Conservation (phyloP, 2,113 vertebrate genomes). For the Rhineura floridana region DNA sequence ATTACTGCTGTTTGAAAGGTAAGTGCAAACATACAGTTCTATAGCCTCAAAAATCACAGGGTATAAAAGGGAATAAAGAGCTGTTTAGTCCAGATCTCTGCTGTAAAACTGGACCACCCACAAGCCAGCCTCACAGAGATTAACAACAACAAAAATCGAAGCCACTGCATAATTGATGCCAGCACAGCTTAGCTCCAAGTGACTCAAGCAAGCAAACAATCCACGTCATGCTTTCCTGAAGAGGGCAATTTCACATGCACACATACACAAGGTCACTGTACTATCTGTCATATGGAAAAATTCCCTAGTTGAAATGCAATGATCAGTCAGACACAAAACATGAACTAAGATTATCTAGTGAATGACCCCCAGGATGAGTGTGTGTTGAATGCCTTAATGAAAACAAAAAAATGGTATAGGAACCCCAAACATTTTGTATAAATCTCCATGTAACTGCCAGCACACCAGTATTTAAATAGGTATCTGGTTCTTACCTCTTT, state of each 20-base stretch:
- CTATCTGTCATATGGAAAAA: neutral
- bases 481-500: neutral
- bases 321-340: neutral
- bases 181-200: neutral
- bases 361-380: neutral
- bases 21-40: neutral
- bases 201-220: neutral
- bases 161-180: neutral
- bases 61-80: neutral
- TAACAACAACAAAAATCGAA: neutral
- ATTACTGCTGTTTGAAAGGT: conserved; percentile 4
- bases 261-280: neutral
- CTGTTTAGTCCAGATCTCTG: neutral
- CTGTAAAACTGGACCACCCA: neutral
- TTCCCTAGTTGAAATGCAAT: neutral
- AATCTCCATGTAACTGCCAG: neutral
- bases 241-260: no score
- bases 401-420: neutral
- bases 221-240: neutral
- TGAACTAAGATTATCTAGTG: neutral
- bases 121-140: neutral
- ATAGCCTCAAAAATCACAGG: neutral
- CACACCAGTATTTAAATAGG: neutral
- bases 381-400: neutral
- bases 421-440: neutral